A percentile compares a stretch with the other conserved stretches of the same genome.
phyloP scores from a whole-genome alignment of 2,797 vertebrate genomes.

The Peromyscus aztecus region DNA sequence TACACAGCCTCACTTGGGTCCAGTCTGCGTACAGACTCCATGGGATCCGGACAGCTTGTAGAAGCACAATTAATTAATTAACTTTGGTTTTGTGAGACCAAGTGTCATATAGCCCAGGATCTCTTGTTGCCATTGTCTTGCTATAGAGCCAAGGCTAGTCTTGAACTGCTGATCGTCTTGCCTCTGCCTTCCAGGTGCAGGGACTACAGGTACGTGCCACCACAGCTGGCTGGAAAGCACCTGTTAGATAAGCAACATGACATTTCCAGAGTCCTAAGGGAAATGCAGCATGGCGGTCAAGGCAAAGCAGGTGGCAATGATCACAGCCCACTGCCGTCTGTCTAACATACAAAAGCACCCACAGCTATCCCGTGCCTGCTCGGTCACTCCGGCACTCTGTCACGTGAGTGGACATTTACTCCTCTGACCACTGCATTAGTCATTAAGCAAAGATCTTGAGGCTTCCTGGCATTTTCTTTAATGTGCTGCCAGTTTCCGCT shows the following conservation, averaged over 20 bases:
- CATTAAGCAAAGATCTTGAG: slow-evolving; percentile 43
- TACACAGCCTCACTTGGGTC: background rate
- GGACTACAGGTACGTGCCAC: background rate
- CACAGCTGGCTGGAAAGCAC: background rate
- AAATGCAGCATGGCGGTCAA: background rate
- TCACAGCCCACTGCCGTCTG: background rate
- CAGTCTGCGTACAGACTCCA: background rate
- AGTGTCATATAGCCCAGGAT: background rate
- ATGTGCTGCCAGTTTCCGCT: background rate
- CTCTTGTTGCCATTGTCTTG: background rate
- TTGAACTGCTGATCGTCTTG: background rate
- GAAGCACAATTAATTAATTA: background rate
- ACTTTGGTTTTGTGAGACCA: background rate
- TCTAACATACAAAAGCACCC: background rate
- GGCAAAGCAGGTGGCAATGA: background rate
- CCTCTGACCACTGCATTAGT: background rate
- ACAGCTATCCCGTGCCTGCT: background rate
- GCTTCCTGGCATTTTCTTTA: slow-evolving; percentile 4
- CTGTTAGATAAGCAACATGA: background rate
- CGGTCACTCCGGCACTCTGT: background rate
- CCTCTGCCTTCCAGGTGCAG: background rate
- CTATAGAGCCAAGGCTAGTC: background rate
- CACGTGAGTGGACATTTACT: background rate
- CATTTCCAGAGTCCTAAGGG: background rate
- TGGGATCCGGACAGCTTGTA: background rate